Evolutionary conservation across 2,113 vertebrate genomes (phyloP).

Genomic region (Salvelinus namaycush): DNA sequence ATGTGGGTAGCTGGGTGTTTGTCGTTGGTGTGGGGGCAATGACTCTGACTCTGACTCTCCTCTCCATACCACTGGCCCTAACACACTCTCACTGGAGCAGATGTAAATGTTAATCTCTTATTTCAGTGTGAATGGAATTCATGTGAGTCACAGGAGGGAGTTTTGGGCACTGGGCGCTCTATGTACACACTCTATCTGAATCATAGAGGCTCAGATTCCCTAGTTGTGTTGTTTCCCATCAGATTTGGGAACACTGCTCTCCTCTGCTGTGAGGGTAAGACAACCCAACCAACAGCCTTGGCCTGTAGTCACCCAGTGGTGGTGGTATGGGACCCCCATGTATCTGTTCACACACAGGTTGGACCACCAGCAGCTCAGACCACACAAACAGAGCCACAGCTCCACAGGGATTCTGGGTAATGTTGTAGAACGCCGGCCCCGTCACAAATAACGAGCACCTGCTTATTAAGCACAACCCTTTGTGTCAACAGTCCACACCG

Average conservation of each 20-base stretch:
- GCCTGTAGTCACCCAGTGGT: not conserved
- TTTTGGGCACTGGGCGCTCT: too few species aligned
- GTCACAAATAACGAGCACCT: slow-evolving; percentile 47
- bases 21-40: not conserved
- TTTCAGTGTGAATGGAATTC: not conserved
- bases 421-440: slow-evolving; percentile 31
- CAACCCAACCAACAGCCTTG: too few species aligned
- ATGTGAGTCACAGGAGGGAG: not conserved
- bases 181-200: slow-evolving; percentile 7
- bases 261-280: too few species aligned
- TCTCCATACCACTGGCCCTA: not conserved
- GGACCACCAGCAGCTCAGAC: slow-evolving; percentile 42
- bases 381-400: slow-evolving; percentile 40
- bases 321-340: slow-evolving; percentile 18
- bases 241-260: slow-evolving; percentile 2
- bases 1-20: not conserved
- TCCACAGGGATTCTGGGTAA: slow-evolving; percentile 31
- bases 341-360: slow-evolving; percentile 13
- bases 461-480: slow-evolving; percentile 41
- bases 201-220: slow-evolving; percentile 7
- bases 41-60: not conserved
- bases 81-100: not conserved
- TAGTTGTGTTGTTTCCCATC: slow-evolving; percentile 16
- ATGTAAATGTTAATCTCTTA: not conserved
- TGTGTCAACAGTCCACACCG: slow-evolving; percentile 27